Conservation (phyloP, 1,140 invertebrate genomes). For the Tetraneura akinire region DNA sequence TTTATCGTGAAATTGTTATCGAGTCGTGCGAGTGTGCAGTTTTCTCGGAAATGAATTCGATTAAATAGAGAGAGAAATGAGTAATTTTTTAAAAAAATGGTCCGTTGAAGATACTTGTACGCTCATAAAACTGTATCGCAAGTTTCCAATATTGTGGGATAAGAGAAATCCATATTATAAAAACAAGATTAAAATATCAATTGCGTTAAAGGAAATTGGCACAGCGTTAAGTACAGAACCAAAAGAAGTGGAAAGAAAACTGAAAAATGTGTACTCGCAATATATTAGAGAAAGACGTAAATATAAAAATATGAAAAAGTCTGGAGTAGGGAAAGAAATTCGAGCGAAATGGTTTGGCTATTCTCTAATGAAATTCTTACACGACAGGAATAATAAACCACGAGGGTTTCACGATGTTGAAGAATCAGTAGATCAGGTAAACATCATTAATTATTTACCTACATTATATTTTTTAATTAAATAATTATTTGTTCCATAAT, state of each 20-base stretch:
- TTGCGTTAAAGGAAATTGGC: neutral
- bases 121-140: slow-evolving; percentile 1
- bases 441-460: no score
- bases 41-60: no score
- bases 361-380: no score
- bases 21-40: no score
- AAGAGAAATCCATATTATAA: slow-evolving; percentile 52
- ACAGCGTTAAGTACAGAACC: neutral
- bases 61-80: no score
- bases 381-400: no score
- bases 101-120: neutral
- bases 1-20: no score
- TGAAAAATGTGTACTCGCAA: neutral
- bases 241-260: neutral
- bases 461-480: no score
- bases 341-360: no score
- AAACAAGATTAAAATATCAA: slow-evolving; percentile 19
- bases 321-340: neutral
- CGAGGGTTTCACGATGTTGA: no score
- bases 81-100: slow-evolving; percentile 30
- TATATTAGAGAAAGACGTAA: neutral
- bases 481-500: no score
- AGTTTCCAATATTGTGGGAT: slow-evolving; percentile 50
- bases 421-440: no score
- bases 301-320: neutral